A percentile compares a stretch with the other conserved stretches of the same genome.
Conservation (phyloP, 1,140 invertebrate genomes). For the Zaprionus davidi region DNA sequence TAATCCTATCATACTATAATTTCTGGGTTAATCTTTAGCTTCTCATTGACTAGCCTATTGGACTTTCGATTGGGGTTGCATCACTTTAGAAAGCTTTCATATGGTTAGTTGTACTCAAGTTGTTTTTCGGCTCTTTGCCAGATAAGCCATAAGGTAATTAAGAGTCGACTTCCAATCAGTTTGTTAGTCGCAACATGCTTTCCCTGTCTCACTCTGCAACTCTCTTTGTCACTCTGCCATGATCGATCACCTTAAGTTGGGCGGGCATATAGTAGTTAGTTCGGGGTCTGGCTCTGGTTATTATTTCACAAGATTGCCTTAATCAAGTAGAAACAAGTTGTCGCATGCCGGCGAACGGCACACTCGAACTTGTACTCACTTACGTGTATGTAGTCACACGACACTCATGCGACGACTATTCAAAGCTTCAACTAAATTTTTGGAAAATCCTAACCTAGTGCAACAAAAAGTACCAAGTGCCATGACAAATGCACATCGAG, state of each 20-base stretch:
- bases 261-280: background rate
- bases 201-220: background rate
- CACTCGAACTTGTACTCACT: background rate
- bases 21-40: no score
- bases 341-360: background rate
- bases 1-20: no score
- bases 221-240: constrained; percentile 2
- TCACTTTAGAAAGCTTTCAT: background rate
- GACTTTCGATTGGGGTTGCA: background rate
- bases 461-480: constrained; percentile 48
- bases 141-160: background rate
- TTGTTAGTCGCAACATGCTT: background rate
- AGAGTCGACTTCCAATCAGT: background rate
- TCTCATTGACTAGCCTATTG: no score
- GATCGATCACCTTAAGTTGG: background rate
- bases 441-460: constrained; percentile 62
- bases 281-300: background rate
- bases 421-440: constrained; percentile 6
- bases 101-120: background rate
- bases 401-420: constrained; percentile 9
- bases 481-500: constrained; percentile 17
- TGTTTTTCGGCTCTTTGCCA: background rate
- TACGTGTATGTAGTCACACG: background rate
- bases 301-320: constrained; percentile 41
- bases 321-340: constrained; percentile 25